Evolutionary conservation across 2,113 vertebrate genomes (phyloP), one percentile per base, ranked within the genome.

Genomic region (Paedocypris sp.): DNA sequence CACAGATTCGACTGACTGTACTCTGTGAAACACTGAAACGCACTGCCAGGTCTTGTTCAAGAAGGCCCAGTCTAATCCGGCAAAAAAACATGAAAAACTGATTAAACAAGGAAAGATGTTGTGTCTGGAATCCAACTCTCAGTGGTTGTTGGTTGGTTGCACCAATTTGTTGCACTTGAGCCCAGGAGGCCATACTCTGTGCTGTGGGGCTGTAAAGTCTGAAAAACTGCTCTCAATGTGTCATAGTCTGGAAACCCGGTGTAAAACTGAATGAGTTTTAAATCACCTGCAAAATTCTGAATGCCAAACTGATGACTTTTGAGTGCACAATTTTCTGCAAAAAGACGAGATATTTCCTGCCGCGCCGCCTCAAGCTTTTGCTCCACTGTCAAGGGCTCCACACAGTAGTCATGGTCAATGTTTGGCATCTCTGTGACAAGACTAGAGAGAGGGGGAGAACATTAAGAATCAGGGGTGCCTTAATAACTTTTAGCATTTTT

Each of bases 61-160:
- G 41, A 52, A 51, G 12, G 1, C 36, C 19, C 36, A 45, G 48
- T 7, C 26, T 19, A 28, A 46, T 26, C 28, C 33, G 6, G 19
- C 61, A 54, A 20, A 45, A 29, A 18, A 58, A 66, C 22, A 58
- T n/a, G 22, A 66, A 50, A 26, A 58, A 66, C 63, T 66, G 63
- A 38, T 63, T 36, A 31, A 62, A 42, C 22, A 63, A 28, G 15
- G 20, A 19, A 13, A 64, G 15, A 52, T 38, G 3, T 4, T 56
- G 51, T 7, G 33, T 42, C 19, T 46, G 39, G 20, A 64, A 64
- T 9, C 62, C 41, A 35, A 31, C n/a, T 39, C 16, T 48, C 23
- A 47, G 29, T 26, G 22, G 38, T 16, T 65, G 13, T 65, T 57
- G n/a, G n/a, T n/a, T n/a, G 43, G 41, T 25, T 9, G 36, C 10